Evolutionary conservation across 2,797 vertebrate species (phyloP), one percentile per base, ranked within the genome.

Genomic region (Acropternis orthonyx): DNA sequence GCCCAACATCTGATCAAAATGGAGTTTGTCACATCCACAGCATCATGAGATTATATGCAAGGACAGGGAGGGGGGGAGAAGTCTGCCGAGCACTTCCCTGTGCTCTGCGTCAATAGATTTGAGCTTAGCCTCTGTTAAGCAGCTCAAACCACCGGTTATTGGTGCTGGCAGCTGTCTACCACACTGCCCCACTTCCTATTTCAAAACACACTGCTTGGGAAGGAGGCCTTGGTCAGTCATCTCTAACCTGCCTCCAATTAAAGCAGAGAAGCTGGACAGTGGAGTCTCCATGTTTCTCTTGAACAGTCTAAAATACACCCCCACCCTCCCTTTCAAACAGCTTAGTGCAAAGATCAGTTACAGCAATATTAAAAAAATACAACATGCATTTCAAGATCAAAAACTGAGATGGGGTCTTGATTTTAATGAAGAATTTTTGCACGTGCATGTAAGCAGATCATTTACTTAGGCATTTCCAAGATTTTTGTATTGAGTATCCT

Each of bases 111-210:
- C 95, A 96, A 55, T 74, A 95, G 97, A 93, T 97, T 97, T 97
- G 98, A 98, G 98, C 98, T 98, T 98, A 98, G 97, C 96, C 52
- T 84, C 88, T 93, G 97, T 92, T 98, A 98, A 98, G 95, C 95
- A 75, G 85, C 91, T 96, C 93, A 95, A 92, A 95, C 80, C 95
- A 92, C 88, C 16, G 17, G 95, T 91, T 95, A 96, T 77, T 92
- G 90, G 74, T 68, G 92, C 91, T 95, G 92, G 91, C 96, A 97
- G 97, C 97, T 97, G 97, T 96, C 95, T 97, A 92, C 94, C 90
- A 91, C 92, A 65, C 94, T 93, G 92, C 95, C 94, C 96, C 95
- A 93, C 88, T 97, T 97, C 92, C 89, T 51, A 95, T 39, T 68
- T 68, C 74, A 72, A 67, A 87, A 43, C 81, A 88, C 69, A 10